Evolutionary conservation across 2,113 vertebrate genomes (phyloP), one percentile per base, ranked within the genome.

Genomic region (Grammomys surdaster): DNA sequence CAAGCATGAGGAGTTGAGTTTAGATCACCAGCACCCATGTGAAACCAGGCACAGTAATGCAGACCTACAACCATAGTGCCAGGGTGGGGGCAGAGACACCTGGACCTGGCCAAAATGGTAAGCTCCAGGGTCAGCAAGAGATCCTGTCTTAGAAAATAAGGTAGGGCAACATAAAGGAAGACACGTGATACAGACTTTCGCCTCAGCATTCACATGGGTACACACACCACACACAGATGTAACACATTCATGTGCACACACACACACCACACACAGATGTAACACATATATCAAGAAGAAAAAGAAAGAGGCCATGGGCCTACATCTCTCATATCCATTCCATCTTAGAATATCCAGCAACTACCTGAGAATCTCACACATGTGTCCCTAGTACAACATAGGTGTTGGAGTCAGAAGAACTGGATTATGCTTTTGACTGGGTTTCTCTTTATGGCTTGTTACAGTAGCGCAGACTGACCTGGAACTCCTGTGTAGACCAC

Each of bases 301-400:
- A 82, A 51, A 51, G 51, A 8, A 51, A 10, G 80, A 69, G 2
- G n/a, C 10, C 48, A 17, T 67, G 80, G 3, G 7, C n/a, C 13
- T 14, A 9, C 1, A 2, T 8, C 28, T 58, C 2, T 10, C 13
- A 2, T 13, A 16, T 24, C 31, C 28, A 3, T 33, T 43, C 26
- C 22, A 9, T 26, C 24, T 1, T 43, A 12, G 9, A 26, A 5
- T 31, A 11, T 46, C 14, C 13, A 43, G 14, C 5, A 2, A 13
- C 33, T 33, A 43, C 16, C 10, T 54, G 10, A 63, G 48, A 43
- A 13, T 65, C 48, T 46, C 19, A 5, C 20, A 20, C 67, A 24
- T 2, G 4, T 10, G 8, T 0, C 28, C 51, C 85, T 88, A 3
- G 33, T 0, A 19, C 8, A 78, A 65, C 14, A 4, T 43, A 13